Evolutionary conservation across 2,797 vertebrate species (phyloP).

Genomic region (Trichosurus vulpecula): DNA sequence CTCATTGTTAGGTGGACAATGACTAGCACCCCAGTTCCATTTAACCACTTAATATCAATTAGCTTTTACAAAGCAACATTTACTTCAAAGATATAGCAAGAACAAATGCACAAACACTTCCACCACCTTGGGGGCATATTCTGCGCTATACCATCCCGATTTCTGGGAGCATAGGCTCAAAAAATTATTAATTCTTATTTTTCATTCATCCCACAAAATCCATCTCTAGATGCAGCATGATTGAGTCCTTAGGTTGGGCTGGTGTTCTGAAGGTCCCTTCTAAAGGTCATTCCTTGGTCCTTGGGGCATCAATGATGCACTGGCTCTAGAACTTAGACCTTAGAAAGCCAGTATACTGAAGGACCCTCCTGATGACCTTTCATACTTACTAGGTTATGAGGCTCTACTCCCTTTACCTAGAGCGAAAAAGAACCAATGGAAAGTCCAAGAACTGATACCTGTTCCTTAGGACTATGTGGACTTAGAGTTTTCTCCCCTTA

Average conservation of each 20-base stretch:
- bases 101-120: neutral
- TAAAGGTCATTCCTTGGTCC: neutral
- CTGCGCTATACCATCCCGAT: neutral
- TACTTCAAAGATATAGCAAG: neutral
- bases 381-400: neutral
- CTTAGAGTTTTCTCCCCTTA: neutral
- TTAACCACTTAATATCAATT: too few species aligned
- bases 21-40: too few species aligned
- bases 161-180: neutral
- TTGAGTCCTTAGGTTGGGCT: neutral
- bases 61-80: neutral
- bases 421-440: neutral
- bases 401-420: neutral
- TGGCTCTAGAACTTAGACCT: neutral
- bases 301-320: neutral
- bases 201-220: neutral
- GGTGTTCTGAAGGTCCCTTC: neutral
- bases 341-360: neutral
- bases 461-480: neutral
- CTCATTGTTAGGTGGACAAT: too few species aligned
- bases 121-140: neutral
- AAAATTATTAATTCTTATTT: neutral
- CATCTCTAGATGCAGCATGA: neutral
- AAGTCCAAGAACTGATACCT: neutral
- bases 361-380: neutral